Evolutionary conservation across 1,140 invertebrate species (phyloP).

Genomic region (Lamellibrachia luymesi): DNA sequence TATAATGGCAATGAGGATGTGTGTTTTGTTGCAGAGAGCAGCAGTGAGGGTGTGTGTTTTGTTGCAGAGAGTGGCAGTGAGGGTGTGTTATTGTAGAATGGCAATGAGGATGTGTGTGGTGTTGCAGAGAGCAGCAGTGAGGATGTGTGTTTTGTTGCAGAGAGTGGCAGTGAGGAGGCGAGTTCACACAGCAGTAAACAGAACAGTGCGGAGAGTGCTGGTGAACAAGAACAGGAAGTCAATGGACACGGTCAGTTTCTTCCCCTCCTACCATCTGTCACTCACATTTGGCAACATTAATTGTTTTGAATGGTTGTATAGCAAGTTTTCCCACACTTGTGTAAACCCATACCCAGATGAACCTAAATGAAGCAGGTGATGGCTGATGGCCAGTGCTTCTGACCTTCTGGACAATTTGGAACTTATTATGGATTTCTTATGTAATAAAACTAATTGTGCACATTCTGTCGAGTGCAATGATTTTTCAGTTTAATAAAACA

Average conservation of each 20-base stretch:
- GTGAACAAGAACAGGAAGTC: constrained; percentile 4
- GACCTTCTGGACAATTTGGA: no score
- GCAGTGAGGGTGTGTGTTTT: background rate
- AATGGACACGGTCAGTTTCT: background rate
- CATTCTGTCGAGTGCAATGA: background rate
- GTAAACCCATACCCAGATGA: background rate
- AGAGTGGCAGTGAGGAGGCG: background rate
- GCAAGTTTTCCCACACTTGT: no score
- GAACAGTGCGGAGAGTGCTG: background rate
- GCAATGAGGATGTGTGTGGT: background rate
- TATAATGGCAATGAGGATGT: no score
- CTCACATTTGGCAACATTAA: no score
- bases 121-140: no score
- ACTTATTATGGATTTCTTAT: no score
- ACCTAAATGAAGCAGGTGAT: background rate
- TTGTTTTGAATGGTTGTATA: no score
- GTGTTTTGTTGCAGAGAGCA: background rate
- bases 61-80: no score
- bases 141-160: no score
- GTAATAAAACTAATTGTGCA: background rate
- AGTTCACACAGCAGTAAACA: background rate
- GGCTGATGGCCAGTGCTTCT: background rate
- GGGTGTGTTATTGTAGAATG: no score
- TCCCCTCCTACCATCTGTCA: no score
- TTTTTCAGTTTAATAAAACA: background rate